phyloP scores from a whole-genome alignment of 2,888 invertebrate genomes.

The Caenorhabditis sulstoni region DNA sequence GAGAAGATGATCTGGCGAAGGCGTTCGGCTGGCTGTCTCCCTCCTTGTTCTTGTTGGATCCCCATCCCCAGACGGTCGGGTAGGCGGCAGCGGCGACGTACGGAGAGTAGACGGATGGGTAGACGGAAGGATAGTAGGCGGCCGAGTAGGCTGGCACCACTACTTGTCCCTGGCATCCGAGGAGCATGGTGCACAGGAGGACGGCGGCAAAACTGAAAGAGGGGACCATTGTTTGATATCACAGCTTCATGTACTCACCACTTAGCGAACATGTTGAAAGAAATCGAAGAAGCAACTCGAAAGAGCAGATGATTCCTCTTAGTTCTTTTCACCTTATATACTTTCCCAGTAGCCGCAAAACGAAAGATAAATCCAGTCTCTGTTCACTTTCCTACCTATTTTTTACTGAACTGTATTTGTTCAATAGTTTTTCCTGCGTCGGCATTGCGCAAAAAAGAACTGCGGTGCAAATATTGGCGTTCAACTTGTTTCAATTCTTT shows the following conservation, averaged over 20 bases:
- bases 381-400: no score
- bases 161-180: constrained; percentile 45
- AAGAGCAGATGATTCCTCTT: constrained; percentile 10
- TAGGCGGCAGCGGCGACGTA: constrained; percentile 49
- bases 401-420: no score
- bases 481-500: no score
- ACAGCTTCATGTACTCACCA: constrained; percentile 23
- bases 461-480: no score
- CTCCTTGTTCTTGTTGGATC: constrained; percentile 55
- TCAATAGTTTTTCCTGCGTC: no score
- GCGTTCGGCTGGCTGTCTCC: constrained; percentile 24
- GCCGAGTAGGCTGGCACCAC: constrained; percentile 52
- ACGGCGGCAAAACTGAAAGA: constrained; percentile 43
- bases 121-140: constrained; percentile 49
- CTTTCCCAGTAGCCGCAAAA: neutral
- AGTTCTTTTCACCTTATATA: neutral
- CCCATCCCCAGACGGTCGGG: constrained; percentile 50
- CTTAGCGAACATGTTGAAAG: constrained; percentile 50
- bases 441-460: no score
- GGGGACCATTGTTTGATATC: neutral
- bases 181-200: constrained; percentile 51
- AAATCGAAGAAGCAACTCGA: constrained; percentile 20
- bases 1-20: constrained; percentile 46
- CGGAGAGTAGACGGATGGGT: constrained; percentile 50
- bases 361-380: no score